A percentile compares a stretch with the other conserved stretches of the same genome.
These are phyloP conservation scores for Thaumatotibia leucotreta DNA, from an alignment of 1,140 invertebrate genomes.

Conservation along the genomic window DNA sequence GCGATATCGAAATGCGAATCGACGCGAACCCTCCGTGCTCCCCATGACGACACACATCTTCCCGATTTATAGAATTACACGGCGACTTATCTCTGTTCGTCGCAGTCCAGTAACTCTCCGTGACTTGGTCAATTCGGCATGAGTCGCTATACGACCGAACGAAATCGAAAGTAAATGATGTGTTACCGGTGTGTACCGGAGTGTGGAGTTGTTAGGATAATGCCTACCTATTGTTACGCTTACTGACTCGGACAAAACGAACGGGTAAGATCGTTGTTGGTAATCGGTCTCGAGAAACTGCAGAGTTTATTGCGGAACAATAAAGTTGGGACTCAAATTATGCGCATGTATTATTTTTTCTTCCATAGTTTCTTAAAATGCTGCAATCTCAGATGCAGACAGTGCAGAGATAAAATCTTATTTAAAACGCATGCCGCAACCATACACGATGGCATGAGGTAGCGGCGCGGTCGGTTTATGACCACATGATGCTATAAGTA, in stretches of 20 bases:
- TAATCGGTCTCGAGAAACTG: background rate
- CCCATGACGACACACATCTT: conserved; percentile 38
- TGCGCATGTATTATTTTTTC: conserved; percentile 22
- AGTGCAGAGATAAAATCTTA: too few relatives aligned
- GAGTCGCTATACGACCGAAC: conserved; percentile 21
- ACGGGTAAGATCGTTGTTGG: background rate
- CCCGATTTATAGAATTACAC: conserved; percentile 49
- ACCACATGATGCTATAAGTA: too few relatives aligned
- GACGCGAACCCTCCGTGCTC: background rate
- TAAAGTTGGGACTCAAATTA: background rate
- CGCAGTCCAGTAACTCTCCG: conserved; percentile 32
- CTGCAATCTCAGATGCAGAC: background rate
- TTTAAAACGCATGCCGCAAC: too few relatives aligned
- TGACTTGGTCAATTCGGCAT: conserved; percentile 33
- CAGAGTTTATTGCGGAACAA: background rate
- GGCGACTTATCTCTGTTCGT: conserved; percentile 40
- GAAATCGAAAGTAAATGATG: conserved; percentile 36
- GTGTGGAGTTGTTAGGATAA: background rate
- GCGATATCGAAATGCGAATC: background rate
- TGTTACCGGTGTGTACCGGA: background rate
- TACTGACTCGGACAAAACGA: background rate
- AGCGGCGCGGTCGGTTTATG: too few relatives aligned
- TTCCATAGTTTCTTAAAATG: background rate
- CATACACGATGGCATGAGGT: too few relatives aligned
- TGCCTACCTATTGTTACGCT: conserved; percentile 5